phyloP scores from a whole-genome alignment of 2,113 vertebrate species.

The Symphodus melops region DNA sequence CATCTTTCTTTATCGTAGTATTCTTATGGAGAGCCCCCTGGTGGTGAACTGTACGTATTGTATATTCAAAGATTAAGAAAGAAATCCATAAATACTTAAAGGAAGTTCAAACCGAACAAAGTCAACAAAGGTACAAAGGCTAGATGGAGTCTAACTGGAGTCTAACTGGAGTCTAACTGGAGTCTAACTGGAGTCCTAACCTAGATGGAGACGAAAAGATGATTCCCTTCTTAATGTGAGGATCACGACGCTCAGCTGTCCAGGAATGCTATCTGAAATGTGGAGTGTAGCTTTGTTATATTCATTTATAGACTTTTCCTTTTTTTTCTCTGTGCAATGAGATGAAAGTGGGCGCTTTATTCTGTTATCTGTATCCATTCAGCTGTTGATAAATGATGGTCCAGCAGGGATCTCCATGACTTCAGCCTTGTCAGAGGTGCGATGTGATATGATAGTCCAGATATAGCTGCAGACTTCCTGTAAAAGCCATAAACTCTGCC shows the following conservation, averaged over 20 bases:
- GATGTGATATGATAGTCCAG: constrained; percentile 28
- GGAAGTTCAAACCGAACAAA: too few species aligned
- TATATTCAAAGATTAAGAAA: too few species aligned
- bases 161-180: too few species aligned
- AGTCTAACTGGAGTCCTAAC: too few species aligned
- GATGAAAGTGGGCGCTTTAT: not conserved
- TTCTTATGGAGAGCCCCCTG: too few species aligned
- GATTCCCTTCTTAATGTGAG: too few species aligned
- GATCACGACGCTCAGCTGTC: not conserved
- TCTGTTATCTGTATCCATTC: not conserved
- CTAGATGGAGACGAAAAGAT: too few species aligned
- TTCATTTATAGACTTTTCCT: not conserved
- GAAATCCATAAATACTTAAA: too few species aligned
- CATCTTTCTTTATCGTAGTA: too few species aligned
- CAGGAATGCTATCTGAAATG: not conserved
- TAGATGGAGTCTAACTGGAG: too few species aligned
- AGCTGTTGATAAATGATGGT: not conserved
- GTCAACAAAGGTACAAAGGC: too few species aligned
- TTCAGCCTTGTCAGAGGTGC: not conserved
- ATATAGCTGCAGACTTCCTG: constrained; percentile 36
- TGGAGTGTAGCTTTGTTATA: not conserved
- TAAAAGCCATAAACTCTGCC: constrained; percentile 43
- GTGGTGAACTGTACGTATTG: too few species aligned
- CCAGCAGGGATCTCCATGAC: not conserved
- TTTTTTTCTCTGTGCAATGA: not conserved